Evolutionary conservation across 2,888 invertebrate species (phyloP).

Genomic region (Drosophila macrospina): DNA sequence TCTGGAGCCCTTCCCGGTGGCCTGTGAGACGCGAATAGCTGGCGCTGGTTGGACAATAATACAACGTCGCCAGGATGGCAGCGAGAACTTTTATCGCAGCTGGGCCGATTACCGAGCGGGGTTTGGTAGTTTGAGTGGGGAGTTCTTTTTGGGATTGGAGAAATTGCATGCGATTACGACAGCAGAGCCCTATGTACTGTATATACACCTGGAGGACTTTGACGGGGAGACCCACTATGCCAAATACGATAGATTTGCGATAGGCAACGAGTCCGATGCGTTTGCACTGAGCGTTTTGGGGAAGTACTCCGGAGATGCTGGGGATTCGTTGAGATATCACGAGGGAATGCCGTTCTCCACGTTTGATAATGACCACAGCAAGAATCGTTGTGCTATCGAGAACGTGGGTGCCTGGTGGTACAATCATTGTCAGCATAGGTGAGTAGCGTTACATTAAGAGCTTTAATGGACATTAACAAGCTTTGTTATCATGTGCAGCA

Average conservation of each 20-base stretch:
- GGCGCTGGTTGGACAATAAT: slow-evolving; percentile 89
- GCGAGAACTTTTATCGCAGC: slow-evolving; percentile 88
- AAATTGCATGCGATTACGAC: slow-evolving; percentile 86
- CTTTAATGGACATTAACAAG: not conserved
- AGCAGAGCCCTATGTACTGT: slow-evolving; percentile 86
- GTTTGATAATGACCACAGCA: slow-evolving; percentile 88
- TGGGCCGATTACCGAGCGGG: slow-evolving; percentile 89
- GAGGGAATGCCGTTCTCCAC: slow-evolving; percentile 90
- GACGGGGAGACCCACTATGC: slow-evolving; percentile 87
- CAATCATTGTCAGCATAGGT: slow-evolving; percentile 89
- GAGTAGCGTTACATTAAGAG: slow-evolving; percentile 6
- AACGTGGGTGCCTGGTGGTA: slow-evolving; percentile 92
- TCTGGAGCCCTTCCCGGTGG: slow-evolving; percentile 46
- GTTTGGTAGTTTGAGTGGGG: slow-evolving; percentile 89
- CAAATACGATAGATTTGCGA: slow-evolving; percentile 88
- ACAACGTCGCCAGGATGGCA: slow-evolving; percentile 89
- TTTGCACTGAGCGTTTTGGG: slow-evolving; percentile 89
- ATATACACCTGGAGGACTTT: slow-evolving; percentile 88
- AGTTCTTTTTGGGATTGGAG: slow-evolving; percentile 90
- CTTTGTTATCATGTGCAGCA: slow-evolving; percentile 84
- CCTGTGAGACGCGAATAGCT: slow-evolving; percentile 57
- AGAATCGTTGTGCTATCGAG: slow-evolving; percentile 88
- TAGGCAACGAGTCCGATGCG: slow-evolving; percentile 88
- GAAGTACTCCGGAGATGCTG: slow-evolving; percentile 88
- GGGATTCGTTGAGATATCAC: slow-evolving; percentile 89